These are phyloP conservation scores for Numida meleagris DNA, from an alignment of 2,113 vertebrate species.

Conservation along the genomic window DNA sequence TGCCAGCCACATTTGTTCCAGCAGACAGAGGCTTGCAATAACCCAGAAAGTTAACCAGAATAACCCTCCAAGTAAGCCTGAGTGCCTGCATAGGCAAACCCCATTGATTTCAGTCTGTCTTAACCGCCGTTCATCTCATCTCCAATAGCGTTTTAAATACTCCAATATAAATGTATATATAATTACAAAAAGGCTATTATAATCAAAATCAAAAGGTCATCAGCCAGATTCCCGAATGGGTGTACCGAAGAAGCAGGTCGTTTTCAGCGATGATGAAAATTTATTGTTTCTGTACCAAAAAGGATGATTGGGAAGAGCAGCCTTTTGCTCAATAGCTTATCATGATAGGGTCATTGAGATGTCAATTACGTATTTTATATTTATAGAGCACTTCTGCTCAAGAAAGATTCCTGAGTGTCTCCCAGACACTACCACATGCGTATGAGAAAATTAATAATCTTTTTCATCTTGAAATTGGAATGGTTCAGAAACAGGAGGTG, in stretches of 20 bases:
- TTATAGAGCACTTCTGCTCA: slow-evolving; percentile 26
- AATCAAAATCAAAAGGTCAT: neutral
- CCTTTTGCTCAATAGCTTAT: neutral
- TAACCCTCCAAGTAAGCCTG: neutral
- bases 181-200: neutral
- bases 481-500: neutral
- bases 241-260: neutral
- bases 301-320: neutral
- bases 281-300: neutral
- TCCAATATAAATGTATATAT: neutral
- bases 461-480: neutral
- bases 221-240: neutral
- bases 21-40: neutral
- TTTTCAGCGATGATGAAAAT: neutral
- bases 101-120: neutral
- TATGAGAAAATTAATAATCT: neutral
- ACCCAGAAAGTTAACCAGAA: neutral
- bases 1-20: neutral
- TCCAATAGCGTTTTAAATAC: neutral
- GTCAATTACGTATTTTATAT: slow-evolving; percentile 19
- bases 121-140: neutral
- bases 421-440: neutral
- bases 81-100: neutral
- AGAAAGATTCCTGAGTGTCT: neutral
- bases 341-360: neutral